Base-by-base conservation (phyloP, 2,888 invertebrate genomes). In the Philaethria dido region DNA sequence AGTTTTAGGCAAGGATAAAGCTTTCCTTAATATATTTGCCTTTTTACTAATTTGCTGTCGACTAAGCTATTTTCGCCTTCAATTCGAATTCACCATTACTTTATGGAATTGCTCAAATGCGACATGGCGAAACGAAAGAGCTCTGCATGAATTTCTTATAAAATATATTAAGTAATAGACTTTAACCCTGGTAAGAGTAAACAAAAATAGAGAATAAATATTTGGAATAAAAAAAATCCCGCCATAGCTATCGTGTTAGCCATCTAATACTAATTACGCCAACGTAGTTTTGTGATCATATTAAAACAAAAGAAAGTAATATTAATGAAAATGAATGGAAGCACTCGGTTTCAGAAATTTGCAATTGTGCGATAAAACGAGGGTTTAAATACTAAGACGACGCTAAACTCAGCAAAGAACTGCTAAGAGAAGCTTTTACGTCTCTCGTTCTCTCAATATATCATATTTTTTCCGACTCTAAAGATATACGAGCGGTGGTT, bases 391-490 rank as follows among this genome's bases (percentile, higher is more conserved):
- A 84, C 82, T 86, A 85, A 89, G 87, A 86, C 80, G 83, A 82
- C 87, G 84, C 82, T 88, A 88, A 88, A 86, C 86, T 82, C 75
- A 69, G 77, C 75, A 74, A 80, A 81, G 83, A 81, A 83, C 84
- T 82, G 87, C 85, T 82, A 85, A 83, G 83, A 74, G 84, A 85
- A 84, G 86, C 88, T 89, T 86, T 88, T 85, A 85, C 84, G 83
- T 86, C 86, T 84, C 84, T 84, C 88, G 89, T 90, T 85, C 84
- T 85, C 88, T 86, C 86, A 86, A 92, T 92, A 92, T 89, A 91
- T 92, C 89, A 92, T 90, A 87, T 92, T 92, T 91, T 92, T 91
- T 89, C 84, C 84, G 78, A 79, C 79, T 79, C 79, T 78, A 79
- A 83, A 88, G 90, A 92, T 89, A 89, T 88, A 91, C 81, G 91